Evolutionary conservation across 2,888 invertebrate genomes (phyloP).

Genomic region (Cephus runcator): DNA sequence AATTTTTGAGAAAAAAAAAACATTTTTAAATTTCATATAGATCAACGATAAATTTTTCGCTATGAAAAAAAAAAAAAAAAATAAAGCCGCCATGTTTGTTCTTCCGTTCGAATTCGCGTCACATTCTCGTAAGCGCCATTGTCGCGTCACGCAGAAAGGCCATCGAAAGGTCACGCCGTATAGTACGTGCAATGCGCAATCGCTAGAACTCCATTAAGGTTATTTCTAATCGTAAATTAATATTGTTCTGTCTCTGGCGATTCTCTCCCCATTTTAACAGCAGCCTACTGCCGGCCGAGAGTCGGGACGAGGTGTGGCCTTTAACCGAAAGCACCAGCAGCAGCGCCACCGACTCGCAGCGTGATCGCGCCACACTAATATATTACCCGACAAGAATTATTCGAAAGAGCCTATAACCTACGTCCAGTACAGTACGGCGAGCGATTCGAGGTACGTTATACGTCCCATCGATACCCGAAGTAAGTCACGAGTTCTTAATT

Average conservation of each 20-base stretch:
- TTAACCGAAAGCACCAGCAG: background rate
- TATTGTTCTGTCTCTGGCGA: slow-evolving; percentile 38
- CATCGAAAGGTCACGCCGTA: background rate
- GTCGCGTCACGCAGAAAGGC: background rate
- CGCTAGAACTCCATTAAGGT: background rate
- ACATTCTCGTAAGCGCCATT: background rate
- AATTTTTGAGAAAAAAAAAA: background rate
- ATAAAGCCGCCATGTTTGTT: background rate
- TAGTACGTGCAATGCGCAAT: background rate
- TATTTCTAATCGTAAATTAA: slow-evolving; percentile 1
- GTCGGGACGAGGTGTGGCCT: background rate
- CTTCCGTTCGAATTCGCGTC: background rate
- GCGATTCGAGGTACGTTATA: background rate
- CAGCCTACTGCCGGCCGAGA: slow-evolving; percentile 16
- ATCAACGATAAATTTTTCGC: background rate
- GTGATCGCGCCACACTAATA: background rate
- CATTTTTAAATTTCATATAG: background rate
- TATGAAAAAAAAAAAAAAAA: background rate
- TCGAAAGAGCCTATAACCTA: background rate
- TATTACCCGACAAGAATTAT: background rate
- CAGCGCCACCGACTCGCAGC: background rate
- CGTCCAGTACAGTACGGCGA: background rate
- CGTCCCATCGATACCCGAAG: background rate
- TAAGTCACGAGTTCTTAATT: background rate
- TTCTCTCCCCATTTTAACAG: slow-evolving; percentile 39